Conservation (phyloP, 2,888 invertebrate species). For the Tinea trinotella region DNA sequence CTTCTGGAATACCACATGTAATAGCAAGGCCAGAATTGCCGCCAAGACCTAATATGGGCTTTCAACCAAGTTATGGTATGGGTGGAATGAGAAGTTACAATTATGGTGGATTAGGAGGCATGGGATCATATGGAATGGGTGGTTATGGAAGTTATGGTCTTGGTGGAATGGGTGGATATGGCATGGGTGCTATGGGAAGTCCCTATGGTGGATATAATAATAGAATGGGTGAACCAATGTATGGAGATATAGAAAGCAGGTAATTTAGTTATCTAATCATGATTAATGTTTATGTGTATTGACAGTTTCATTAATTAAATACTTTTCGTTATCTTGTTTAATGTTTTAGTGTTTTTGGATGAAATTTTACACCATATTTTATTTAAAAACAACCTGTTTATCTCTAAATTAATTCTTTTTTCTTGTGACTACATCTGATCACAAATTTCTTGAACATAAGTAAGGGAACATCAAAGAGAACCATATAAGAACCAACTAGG, state of each 20-base stretch:
- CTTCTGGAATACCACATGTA: constrained; percentile 29
- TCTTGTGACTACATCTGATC: no score
- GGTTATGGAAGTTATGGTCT: constrained; percentile 31
- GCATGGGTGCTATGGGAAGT: constrained; percentile 25
- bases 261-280: constrained; percentile 29
- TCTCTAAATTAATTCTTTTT: no score
- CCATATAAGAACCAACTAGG: no score
- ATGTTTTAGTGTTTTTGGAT: no score
- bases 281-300: constrained; percentile 31
- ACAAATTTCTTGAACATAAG: no score
- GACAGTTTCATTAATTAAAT: no score
- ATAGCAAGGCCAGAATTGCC: constrained; percentile 41
- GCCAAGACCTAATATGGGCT: constrained; percentile 40
- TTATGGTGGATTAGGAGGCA: constrained; percentile 28
- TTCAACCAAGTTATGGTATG: constrained; percentile 40
- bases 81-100: constrained; percentile 31
- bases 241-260: constrained; percentile 77
- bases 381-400: no score
- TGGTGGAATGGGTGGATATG: constrained; percentile 21
- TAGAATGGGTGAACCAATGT: constrained; percentile 50
- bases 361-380: no score
- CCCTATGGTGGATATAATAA: constrained; percentile 44
- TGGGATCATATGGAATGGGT: constrained; percentile 29
- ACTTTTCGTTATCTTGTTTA: no score
- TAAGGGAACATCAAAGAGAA: no score